Percentiles rank a stretch among this genome's conserved stretches.
These are phyloP conservation scores for Neoseiulus cucumeris DNA, from an alignment of 1,140 invertebrate genomes.

Conservation along the genomic window DNA sequence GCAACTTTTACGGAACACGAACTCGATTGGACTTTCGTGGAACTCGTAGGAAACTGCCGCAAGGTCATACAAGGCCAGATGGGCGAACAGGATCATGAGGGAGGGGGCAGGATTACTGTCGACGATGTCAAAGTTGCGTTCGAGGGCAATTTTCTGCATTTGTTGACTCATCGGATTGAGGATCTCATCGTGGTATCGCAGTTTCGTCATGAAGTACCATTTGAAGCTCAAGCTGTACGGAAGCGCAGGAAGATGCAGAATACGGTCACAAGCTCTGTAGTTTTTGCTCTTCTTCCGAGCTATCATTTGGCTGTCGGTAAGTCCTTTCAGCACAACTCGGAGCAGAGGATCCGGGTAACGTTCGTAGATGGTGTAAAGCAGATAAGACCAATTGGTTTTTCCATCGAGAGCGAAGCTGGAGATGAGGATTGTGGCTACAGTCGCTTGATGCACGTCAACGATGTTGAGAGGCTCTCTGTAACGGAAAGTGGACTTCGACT, in stretches of 20 bases:
- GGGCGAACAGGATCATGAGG: slow-evolving; percentile 1
- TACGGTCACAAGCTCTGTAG: not conserved
- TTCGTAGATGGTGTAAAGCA: slow-evolving; percentile 47
- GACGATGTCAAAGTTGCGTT: not conserved
- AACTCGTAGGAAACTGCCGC: not conserved
- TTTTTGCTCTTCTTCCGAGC: slow-evolving; percentile 14
- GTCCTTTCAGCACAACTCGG: slow-evolving; percentile 35
- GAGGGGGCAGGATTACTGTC: not conserved
- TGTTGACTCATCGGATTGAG: slow-evolving; percentile 20
- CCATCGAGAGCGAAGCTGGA: slow-evolving; percentile 35
- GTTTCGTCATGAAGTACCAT: slow-evolving; percentile 14
- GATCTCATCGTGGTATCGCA: slow-evolving; percentile 13
- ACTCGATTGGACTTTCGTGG: not conserved
- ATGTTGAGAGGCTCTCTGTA: slow-evolving; percentile 20
- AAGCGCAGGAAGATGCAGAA: slow-evolving; percentile 19
- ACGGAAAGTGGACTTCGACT: not conserved
- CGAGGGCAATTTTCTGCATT: not conserved
- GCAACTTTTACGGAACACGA: not conserved
- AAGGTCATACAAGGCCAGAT: not conserved
- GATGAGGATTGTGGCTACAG: slow-evolving; percentile 21
- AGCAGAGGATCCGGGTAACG: slow-evolving; percentile 42
- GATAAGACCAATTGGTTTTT: slow-evolving; percentile 38
- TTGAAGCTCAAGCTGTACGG: slow-evolving; percentile 17
- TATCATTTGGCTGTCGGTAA: slow-evolving; percentile 37
- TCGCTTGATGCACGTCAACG: slow-evolving; percentile 24